These are phyloP conservation scores for Anguilla marmorata DNA, from an alignment of 2,797 vertebrate species.

Conservation along the genomic window DNA sequence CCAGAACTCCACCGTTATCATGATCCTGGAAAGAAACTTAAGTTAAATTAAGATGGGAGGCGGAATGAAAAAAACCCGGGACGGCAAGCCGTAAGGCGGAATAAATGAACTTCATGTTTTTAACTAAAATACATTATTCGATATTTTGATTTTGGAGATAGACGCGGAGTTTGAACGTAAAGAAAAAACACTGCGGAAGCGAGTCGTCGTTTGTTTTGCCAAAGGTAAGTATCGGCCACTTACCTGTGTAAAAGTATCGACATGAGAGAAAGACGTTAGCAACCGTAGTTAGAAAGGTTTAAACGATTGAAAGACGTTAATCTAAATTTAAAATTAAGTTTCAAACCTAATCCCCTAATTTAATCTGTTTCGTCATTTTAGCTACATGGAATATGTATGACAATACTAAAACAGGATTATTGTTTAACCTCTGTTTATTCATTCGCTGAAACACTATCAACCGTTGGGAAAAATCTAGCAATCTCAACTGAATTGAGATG, in stretches of 20 bases:
- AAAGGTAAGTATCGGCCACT: background rate
- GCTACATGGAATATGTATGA: background rate
- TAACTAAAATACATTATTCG: constrained; percentile 8
- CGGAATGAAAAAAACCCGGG: background rate
- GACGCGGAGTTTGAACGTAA: background rate
- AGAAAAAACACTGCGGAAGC: background rate
- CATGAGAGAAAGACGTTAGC: background rate
- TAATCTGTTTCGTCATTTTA: too few species aligned
- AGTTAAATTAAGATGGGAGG: background rate
- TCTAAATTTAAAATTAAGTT: background rate
- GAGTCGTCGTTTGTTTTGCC: background rate
- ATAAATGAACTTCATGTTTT: background rate
- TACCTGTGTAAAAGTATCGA: background rate
- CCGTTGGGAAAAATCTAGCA: background rate
- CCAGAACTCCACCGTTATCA: background rate
- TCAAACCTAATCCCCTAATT: background rate
- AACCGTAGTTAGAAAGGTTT: background rate
- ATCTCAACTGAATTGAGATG: background rate
- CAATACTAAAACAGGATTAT: background rate
- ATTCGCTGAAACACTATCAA: background rate
- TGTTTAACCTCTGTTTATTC: background rate
- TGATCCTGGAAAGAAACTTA: background rate
- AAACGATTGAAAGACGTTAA: too few species aligned
- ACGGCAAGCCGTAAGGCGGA: background rate
- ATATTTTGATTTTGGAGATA: background rate